Evolutionary conservation across 2,888 invertebrate species (phyloP), one percentile per base, ranked within the genome.

Genomic region (Lasioglossum oenotherae): DNA sequence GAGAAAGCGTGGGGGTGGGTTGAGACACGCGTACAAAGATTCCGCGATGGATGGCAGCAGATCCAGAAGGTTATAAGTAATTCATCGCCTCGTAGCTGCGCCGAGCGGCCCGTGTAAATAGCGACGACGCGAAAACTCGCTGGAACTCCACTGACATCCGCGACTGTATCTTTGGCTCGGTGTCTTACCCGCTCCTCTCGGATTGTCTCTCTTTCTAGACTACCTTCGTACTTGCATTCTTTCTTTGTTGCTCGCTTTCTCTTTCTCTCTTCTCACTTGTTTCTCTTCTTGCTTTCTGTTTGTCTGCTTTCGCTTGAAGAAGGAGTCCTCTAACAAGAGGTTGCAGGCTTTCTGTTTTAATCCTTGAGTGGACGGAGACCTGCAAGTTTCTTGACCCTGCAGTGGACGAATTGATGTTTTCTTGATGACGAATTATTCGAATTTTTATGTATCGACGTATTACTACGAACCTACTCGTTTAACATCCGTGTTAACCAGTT

Each of bases 31-130:
- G 71, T 57, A 81, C 74, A 73, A 46, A 81, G 71, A 86, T 75
- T 80, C 74, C 71, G 41, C 67, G 75, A 78, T 41, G 74, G 69
- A 57, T 57, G 72, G n/a, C 53, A 53, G 38, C 75, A 67, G 74
- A 88, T 89, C 73, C 84, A 87, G 77, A 71, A 81, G 85, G 90
- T 82, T 87, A 86, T 91, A 90, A 91, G 89, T 92, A 91, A 92
- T 92, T 92, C 92, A 90, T 92, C 88, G 87, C 78, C 84, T 86
- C 74, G 85, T 85, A 85, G 82, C 79, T 80, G 69, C 80, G 77
- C 53, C 77, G 72, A 60, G 76, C 89, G 69, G 80, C 38, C 82
- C 83, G 80, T 87, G 90, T 91, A 91, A 91, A 91, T 91, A 86
- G 80, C 78, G 84, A 69, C 82, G 85, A 78, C 72, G 84, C 79